Base-by-base conservation (phyloP, 92 coral and sea anemone species). In the Parazoanthus atlanticus region DNA sequence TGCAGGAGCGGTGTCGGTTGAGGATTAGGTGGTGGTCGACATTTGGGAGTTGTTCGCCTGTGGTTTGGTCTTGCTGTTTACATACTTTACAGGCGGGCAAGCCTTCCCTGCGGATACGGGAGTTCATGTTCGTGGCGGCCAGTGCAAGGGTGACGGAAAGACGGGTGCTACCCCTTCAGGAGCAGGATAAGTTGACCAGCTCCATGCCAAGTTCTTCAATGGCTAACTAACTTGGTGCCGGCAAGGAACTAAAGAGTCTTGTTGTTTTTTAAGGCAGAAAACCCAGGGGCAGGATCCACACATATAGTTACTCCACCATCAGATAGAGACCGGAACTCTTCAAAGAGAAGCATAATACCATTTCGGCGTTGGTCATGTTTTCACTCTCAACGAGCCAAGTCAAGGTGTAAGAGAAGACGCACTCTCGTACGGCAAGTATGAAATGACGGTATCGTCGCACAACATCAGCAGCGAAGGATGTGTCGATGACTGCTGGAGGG, bases 151-250 rank as follows among this genome's bases (percentile, higher is more conserved):
- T 71, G 47, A 78, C 72, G 75, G 8, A 31, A n/a, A n/a, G n/a
- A n/a, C n/a, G n/a, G n/a, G n/a, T n/a, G n/a, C n/a, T n/a, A n/a
- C n/a, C n/a, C n/a, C n/a, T n/a, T n/a, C n/a, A n/a, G n/a, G n/a
- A 31, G 71, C 41, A 88, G 2, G 74, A 64, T 30, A 72, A 73
- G 79, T 81, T 71, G 9, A 91, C 88, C 76, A 91, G 85, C 84
- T 40, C 90, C 13, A 69, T 36, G 46, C 88, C 88, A 38, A 91
- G 93, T 71, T 91, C 93, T 47, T 76, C 85, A 23, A 75, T 90
- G 16, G 76, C 86, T n/a, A n/a, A n/a, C 84, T 71, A 86, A 78
- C 76, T 72, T 58, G 25, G 52, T 86, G 5, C 84, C 84, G 17
- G 3, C n/a, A 13, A 11, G 8, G 34, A 86, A 86, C 64, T 38